Evolutionary conservation across 2,888 invertebrate genomes (phyloP).

Genomic region (Tinea trinotella): DNA sequence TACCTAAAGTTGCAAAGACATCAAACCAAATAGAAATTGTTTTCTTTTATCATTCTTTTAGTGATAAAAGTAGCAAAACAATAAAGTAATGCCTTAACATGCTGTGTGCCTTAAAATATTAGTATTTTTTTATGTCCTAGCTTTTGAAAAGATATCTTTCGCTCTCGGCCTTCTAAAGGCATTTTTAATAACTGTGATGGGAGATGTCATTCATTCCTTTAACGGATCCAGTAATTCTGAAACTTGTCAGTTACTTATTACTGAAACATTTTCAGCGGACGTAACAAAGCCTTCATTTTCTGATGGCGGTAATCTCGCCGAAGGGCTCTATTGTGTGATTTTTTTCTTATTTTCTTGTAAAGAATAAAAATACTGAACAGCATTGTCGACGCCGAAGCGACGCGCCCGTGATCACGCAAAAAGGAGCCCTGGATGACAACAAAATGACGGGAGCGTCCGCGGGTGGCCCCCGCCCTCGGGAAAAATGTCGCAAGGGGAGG

Average conservation of each 20-base stretch:
- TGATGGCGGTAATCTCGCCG: slow-evolving; percentile 70
- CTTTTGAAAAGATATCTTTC: too few relatives aligned
- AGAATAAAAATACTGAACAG: slow-evolving; percentile 67
- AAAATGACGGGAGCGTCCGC: slow-evolving; percentile 63
- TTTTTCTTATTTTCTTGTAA: slow-evolving; percentile 57
- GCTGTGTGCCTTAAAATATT: too few relatives aligned
- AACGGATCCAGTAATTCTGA: background rate
- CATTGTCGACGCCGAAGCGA: slow-evolving; percentile 65
- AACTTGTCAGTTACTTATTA: slow-evolving; percentile 5
- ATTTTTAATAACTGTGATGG: slow-evolving; percentile 9
- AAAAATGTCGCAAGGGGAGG: slow-evolving; percentile 63
- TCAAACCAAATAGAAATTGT: too few relatives aligned
- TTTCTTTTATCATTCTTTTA: too few relatives aligned
- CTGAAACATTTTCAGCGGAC: slow-evolving; percentile 21
- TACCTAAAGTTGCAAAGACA: too few relatives aligned
- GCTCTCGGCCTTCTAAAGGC: too few relatives aligned
- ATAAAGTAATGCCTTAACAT: too few relatives aligned
- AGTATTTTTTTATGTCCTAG: too few relatives aligned
- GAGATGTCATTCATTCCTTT: background rate
- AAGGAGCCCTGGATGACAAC: slow-evolving; percentile 62
- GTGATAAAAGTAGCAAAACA: too few relatives aligned
- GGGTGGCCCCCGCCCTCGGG: slow-evolving; percentile 49
- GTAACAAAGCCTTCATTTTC: slow-evolving; percentile 70
- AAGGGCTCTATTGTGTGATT: slow-evolving; percentile 64
- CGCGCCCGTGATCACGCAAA: slow-evolving; percentile 46